Percentiles rank a stretch among this genome's conserved stretches.
phyloP scores from a whole-genome alignment of 2,113 vertebrate genomes.

The Hypanus sabinus region DNA sequence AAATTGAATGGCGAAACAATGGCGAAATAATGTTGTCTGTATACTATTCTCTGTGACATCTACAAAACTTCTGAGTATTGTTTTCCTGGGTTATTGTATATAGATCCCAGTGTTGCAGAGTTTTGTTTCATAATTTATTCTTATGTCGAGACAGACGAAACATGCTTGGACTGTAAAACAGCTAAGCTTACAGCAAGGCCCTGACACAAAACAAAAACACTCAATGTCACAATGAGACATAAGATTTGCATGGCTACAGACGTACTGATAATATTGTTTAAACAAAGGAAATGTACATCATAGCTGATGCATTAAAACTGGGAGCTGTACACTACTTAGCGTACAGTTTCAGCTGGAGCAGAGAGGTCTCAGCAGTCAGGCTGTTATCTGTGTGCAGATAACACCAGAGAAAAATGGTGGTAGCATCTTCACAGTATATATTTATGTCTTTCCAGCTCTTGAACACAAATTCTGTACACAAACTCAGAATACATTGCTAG shows the following conservation, averaged over 20 bases:
- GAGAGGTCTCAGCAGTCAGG: not conserved
- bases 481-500: not conserved
- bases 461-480: not conserved
- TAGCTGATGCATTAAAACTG: too few species aligned
- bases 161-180: not conserved
- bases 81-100: not conserved
- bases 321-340: not conserved
- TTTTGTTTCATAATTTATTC: not conserved
- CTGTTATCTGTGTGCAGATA: not conserved
- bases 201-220: not conserved
- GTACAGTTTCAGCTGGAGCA: not conserved
- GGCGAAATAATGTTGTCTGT: not conserved
- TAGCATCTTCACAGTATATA: not conserved
- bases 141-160: not conserved
- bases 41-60: not conserved
- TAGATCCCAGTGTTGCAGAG: not conserved
- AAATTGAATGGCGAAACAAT: not conserved
- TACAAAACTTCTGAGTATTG: not conserved
- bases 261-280: not conserved
- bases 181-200: not conserved
- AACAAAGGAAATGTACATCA: not conserved
- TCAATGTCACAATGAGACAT: not conserved
- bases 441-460: not conserved
- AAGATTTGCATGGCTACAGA: not conserved
- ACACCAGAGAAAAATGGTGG: not conserved